phyloP scores from a whole-genome alignment of 2,113 vertebrate species.

The Hydrolagus affinis region DNA sequence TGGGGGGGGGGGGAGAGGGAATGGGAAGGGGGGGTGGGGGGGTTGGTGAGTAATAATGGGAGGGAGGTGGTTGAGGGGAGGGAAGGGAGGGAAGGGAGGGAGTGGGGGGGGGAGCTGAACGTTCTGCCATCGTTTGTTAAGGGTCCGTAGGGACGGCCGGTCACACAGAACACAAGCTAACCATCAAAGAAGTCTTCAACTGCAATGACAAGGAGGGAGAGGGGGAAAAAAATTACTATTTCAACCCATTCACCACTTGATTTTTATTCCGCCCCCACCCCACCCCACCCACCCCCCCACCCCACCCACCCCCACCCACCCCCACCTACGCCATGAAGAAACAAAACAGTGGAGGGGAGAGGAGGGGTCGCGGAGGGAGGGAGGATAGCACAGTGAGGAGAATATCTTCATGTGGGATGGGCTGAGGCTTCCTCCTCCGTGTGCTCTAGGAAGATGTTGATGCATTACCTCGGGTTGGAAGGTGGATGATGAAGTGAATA shows the following conservation, averaged over 20 bases:
- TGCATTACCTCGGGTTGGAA: constrained; percentile 6
- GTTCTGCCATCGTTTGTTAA: constrained; percentile 17
- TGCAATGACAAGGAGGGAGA: not conserved
- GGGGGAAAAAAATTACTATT: not conserved
- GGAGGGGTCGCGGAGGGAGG: too few species aligned
- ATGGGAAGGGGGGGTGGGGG: too few species aligned
- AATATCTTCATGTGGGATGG: constrained; percentile 18
- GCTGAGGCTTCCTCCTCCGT: not conserved
- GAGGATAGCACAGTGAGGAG: not conserved
- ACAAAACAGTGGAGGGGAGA: too few species aligned
- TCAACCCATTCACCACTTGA: not conserved
- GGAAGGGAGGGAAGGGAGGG: too few species aligned
- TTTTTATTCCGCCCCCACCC: too few species aligned
- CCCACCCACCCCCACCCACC: too few species aligned
- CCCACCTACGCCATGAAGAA: constrained; percentile 22
- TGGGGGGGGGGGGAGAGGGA: too few species aligned
- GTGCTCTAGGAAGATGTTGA: not conserved
- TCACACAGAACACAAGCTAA: not conserved
- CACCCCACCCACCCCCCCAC: too few species aligned
- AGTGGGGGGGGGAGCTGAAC: not conserved
- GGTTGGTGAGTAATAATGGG: too few species aligned
- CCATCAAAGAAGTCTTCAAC: constrained; percentile 15
- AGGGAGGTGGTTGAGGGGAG: too few species aligned
- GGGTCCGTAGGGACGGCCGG: not conserved
- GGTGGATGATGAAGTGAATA: constrained; percentile 23